Conservation (phyloP, 2,888 invertebrate species). For the Eurytoma californica region DNA sequence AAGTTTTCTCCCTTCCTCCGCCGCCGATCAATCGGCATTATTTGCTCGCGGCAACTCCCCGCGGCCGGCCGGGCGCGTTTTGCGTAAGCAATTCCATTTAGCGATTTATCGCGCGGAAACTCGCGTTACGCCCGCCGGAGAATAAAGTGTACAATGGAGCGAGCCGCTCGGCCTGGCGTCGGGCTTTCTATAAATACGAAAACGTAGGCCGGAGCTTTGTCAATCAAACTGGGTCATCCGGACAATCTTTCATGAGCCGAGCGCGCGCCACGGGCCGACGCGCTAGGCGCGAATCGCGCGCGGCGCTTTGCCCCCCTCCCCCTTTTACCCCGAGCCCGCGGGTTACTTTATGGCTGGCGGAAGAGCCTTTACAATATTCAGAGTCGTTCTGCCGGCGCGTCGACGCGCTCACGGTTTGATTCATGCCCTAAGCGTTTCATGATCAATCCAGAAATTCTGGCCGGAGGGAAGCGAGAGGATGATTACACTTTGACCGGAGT, state of each 20-base stretch:
- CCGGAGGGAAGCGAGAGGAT: neutral
- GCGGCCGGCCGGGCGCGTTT: too few relatives aligned
- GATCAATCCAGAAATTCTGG: conserved; percentile 18
- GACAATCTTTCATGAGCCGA: conserved; percentile 3
- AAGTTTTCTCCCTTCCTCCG: too few relatives aligned
- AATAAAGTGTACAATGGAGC: neutral
- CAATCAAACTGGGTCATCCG: neutral
- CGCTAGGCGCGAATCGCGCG: neutral
- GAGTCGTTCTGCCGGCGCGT: neutral
- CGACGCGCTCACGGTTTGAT: neutral
- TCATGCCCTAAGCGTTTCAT: conserved; percentile 14
- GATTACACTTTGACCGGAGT: conserved; percentile 45
- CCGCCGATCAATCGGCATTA: too few relatives aligned
- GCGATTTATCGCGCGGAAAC: neutral
- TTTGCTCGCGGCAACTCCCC: too few relatives aligned
- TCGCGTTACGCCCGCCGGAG: too few relatives aligned
- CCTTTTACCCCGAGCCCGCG: neutral
- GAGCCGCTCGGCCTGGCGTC: neutral
- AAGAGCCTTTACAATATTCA: conserved; percentile 30
- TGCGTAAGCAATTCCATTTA: neutral
- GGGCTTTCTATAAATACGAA: neutral
- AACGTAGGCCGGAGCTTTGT: neutral
- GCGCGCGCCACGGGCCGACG: neutral
- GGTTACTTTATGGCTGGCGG: neutral
- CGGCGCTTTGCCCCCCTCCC: neutral